Conservation (phyloP, 2,113 vertebrate species). For the Dicrurus megarhynchus region DNA sequence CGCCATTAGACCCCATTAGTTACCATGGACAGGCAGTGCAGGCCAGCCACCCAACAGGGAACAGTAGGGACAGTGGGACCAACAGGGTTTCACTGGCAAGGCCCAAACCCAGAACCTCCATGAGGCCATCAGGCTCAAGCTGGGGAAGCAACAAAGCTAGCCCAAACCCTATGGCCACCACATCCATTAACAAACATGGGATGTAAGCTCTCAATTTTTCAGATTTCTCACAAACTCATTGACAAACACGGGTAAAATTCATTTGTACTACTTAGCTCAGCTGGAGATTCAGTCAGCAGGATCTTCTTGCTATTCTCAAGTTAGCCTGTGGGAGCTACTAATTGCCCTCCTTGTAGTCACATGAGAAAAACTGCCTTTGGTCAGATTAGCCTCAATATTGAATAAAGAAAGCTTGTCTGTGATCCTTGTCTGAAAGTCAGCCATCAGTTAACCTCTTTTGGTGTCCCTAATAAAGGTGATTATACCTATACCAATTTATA, state of each 20-base stretch:
- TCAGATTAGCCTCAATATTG: not conserved
- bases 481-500: not conserved
- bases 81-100: not conserved
- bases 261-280: not conserved
- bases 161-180: not conserved
- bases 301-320: not conserved
- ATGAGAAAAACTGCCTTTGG: not conserved
- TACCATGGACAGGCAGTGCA: not conserved
- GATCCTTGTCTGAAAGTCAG: not conserved
- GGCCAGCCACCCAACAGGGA: not conserved
- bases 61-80: accelerated
- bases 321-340: not conserved
- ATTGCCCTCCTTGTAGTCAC: not conserved
- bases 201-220: accelerated
- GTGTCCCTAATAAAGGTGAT: not conserved
- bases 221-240: not conserved
- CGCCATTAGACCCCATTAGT: not conserved
- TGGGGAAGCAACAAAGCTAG: not conserved
- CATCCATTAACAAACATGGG: accelerated
- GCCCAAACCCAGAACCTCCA: not conserved
- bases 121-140: not conserved
- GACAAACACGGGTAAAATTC: not conserved
- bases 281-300: not conserved
- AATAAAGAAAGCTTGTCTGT: not conserved
- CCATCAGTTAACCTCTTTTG: not conserved